A percentile compares a stretch with the other conserved stretches of the same genome.
These are phyloP conservation scores for Cotesia glomerata DNA, from an alignment of 1,140 invertebrate genomes.

Conservation along the genomic window DNA sequence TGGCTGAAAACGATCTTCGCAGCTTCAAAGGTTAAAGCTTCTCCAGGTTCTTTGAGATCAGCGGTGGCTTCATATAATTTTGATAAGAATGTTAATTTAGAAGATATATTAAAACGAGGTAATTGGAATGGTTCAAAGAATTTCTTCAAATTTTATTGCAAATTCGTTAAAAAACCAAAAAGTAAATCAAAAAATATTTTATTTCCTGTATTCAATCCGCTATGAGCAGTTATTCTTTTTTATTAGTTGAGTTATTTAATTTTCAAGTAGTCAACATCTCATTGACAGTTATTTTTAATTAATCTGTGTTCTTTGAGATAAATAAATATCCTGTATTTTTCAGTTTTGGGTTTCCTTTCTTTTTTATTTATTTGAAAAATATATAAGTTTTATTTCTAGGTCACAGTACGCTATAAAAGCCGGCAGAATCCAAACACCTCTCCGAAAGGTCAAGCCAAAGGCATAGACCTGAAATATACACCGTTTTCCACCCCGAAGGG, in stretches of 20 bases:
- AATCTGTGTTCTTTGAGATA: background rate
- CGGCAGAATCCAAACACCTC: conserved; percentile 11
- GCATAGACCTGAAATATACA: background rate
- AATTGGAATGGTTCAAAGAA: conserved; percentile 34
- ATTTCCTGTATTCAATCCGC: background rate
- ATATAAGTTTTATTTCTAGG: no score
- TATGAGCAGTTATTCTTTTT: background rate
- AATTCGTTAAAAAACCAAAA: conserved; percentile 9
- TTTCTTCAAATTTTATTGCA: conserved; percentile 42
- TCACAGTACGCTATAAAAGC: conserved; percentile 16
- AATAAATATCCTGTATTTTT: no score
- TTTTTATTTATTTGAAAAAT: no score
- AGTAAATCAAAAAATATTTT: background rate
- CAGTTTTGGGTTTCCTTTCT: no score
- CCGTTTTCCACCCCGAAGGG: background rate
- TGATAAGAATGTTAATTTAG: conserved; percentile 31
- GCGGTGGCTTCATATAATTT: conserved; percentile 38
- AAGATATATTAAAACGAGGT: conserved; percentile 33
- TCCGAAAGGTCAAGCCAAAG: conserved; percentile 3
- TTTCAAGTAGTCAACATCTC: background rate
- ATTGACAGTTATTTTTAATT: background rate
- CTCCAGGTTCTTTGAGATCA: conserved; percentile 37
- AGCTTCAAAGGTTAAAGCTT: conserved; percentile 40
- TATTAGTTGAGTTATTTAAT: background rate
- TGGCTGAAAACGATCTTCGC: conserved; percentile 36